Base-by-base conservation (phyloP, 2,113 vertebrate species). In the Felis chaus region DNA sequence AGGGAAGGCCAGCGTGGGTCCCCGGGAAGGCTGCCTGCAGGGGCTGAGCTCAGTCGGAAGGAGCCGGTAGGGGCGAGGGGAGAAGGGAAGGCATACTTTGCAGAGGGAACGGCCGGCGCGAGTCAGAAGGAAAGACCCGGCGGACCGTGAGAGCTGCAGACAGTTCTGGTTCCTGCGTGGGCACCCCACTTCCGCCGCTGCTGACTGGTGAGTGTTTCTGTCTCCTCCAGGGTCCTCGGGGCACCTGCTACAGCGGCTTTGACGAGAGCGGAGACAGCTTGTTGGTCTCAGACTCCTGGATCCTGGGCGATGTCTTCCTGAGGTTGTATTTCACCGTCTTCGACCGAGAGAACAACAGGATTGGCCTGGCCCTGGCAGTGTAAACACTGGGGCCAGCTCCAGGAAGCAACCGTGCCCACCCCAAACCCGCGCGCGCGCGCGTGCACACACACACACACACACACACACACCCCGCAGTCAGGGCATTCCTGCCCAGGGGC, bases 301-400 rank as follows among this genome's bases (percentile, higher is more conserved):
- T 97, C 36, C 84, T 97, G 55, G 96, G 98, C 1, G 93, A 97
- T 1, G 68, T 96, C 66, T 96, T 97, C 95, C 80, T 97, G 57
- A 65, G 94, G n/a, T 41, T 94, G 16, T 97, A 97, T 2, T 95
- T 97, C 76, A 76, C 94, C 0, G 94, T 95, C 19, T 97, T 85
- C 8, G 85, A 97, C 10, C 63, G 89, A 29, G 89, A 1, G 4
- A 96, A 95, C 15, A 23, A 91, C 91, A 87, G 93, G n/a, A 48
- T 96, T 1, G 96, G 97, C 82, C 71, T 97, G 91, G 98, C 96
- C 8, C 74, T 50, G 0, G 95, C 71, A 0, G 71, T 1, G 0
- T 95, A 29, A 94, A 27, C 3, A 15, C 79, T 4, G 21, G 27
- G 25, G 1, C 65, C 8, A 45, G 29, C 83, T 29, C 36, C 53